Evolutionary conservation across 2,113 vertebrate genomes (phyloP), one percentile per base, ranked within the genome.

Genomic region (Pelmatolapia mariae): DNA sequence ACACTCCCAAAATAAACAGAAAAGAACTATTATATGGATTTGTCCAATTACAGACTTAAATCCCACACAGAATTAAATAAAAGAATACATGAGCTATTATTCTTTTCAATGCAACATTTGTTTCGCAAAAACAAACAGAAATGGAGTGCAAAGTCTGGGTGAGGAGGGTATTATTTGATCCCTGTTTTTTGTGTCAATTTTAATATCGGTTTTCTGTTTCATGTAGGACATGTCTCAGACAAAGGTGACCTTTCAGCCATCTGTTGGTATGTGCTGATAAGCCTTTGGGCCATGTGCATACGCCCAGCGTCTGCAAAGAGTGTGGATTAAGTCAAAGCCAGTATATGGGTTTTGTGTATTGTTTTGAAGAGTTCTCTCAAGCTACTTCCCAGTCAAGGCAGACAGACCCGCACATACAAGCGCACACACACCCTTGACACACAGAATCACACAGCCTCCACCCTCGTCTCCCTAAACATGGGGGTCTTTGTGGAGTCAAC

Each of bases 401-500:
- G 85, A 68, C 86, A 92, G 86, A 80, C 88, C 82, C 81, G 29
- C 81, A 19, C 29, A 22, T 63, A 85, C 40, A 56, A 53, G 18
- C 54, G 52, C 78, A 50, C 61, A 82, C 66, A 76, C 82, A 80
- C 59, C 13, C 87, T 80, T 47, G 80, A 85, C 82, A 87, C 80
- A 84, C 81, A 80, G 40, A 79, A 82, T 88, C 91, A 45, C 86
- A 73, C 56, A 33, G 57, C 81, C 59, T 78, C 47, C 53, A 40
- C 59, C 80, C 59, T 50, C 43, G 88, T 63, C 81, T 71, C 83
- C 89, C 89, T 45, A 85, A 94, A 94, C 84, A 90, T 73, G 68
- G 45, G 83, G 84, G 85, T 89, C 91, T 96, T 90, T 91, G 91
- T 95, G 93, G 87, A 94, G 94, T 96, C 95, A 95, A 94, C 96